Evolutionary conservation across 2,113 vertebrate genomes (phyloP).

Genomic region (Semnopithecus entellus): DNA sequence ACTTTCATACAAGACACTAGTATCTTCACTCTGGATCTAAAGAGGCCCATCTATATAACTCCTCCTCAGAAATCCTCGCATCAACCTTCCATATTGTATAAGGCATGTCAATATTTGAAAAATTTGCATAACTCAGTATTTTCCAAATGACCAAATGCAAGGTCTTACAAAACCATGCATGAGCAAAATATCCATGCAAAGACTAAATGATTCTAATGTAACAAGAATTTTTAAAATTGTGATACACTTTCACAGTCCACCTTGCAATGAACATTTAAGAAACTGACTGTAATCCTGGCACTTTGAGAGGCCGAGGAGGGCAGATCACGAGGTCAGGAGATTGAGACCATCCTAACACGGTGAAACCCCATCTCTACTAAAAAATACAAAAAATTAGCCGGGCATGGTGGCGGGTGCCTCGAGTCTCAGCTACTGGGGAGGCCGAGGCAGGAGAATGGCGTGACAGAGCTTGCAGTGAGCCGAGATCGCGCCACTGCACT

Average conservation of each 20-base stretch:
- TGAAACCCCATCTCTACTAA: too few species aligned
- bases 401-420: fast-evolving
- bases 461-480: too few species aligned
- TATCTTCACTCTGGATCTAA: background rate
- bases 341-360: too few species aligned
- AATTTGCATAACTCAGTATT: background rate
- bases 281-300: too few species aligned
- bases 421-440: too few species aligned
- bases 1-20: background rate
- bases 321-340: too few species aligned
- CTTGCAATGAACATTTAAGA: background rate
- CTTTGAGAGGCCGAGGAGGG: too few species aligned
- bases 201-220: background rate
- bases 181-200: background rate
- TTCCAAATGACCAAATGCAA: background rate
- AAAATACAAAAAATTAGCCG: too few species aligned
- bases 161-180: background rate
- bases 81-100: background rate
- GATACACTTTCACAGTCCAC: background rate
- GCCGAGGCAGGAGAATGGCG: too few species aligned
- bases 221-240: background rate
- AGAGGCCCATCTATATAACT: background rate
- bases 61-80: background rate
- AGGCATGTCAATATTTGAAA: background rate
- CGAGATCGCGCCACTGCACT: too few species aligned